Conservation (phyloP, 1,140 invertebrate species). For the Coptotermes formosanus region DNA sequence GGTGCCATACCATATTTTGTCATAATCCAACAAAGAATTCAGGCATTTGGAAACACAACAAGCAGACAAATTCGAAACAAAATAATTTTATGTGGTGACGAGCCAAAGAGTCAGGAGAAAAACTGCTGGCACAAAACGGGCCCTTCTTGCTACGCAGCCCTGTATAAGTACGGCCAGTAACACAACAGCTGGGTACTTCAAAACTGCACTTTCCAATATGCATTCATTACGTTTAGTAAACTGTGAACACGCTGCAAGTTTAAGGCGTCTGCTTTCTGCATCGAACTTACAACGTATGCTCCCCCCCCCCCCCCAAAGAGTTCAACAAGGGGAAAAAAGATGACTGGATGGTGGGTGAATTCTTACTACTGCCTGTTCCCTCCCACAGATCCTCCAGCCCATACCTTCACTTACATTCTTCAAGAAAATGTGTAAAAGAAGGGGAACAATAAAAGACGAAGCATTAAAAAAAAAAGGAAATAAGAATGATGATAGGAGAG, state of each 20-base stretch:
- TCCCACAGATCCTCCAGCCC: neutral
- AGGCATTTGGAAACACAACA: no score
- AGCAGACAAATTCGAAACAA: no score
- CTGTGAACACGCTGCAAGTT: neutral
- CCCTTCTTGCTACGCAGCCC: no score
- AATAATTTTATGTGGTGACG: no score
- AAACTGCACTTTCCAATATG: neutral
- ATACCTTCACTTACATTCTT: neutral
- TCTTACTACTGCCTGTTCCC: neutral
- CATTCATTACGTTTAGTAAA: constrained; percentile 10
- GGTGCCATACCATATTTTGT: no score
- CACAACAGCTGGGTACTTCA: no score
- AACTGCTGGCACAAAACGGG: no score
- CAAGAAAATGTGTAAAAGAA: neutral
- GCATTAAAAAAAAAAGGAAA: neutral
- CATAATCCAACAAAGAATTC: no score
- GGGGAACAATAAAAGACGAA: neutral
- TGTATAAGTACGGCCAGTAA: no score
- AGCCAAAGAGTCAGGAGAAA: no score
- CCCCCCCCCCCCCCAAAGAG: neutral
- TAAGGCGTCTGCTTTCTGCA: neutral
- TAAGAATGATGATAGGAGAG: neutral
- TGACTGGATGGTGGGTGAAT: constrained; percentile 3
- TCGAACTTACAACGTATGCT: neutral
- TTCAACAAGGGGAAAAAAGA: neutral